Conservation (phyloP, 2,797 vertebrate species). For the Acanthurus leucopareius region DNA sequence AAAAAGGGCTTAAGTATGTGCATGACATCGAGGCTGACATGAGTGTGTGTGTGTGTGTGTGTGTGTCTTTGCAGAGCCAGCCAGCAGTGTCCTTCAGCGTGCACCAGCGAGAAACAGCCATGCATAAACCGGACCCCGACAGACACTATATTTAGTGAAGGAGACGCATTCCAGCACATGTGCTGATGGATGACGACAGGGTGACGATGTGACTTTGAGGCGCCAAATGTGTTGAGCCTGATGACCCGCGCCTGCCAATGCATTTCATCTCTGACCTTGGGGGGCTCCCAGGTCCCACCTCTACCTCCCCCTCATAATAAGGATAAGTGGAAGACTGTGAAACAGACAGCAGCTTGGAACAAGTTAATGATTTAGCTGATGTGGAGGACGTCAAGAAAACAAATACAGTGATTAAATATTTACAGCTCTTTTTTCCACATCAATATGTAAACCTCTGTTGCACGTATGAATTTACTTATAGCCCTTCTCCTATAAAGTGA, state of each 20-base stretch:
- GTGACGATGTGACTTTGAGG: conserved; percentile 82
- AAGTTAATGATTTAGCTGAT: conserved; percentile 52
- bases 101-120: conserved; percentile 65
- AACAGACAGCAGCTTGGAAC: conserved; percentile 44
- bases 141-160: conserved; percentile 82
- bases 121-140: conserved; percentile 69
- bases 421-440: not conserved
- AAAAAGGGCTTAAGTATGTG: conserved; percentile 52
- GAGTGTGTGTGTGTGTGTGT: conserved; percentile 26
- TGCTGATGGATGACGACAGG: conserved; percentile 84
- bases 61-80: conserved; percentile 47
- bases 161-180: conserved; percentile 77
- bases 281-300: conserved; percentile 9
- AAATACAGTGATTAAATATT: conserved; percentile 9
- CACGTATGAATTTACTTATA: conserved; percentile 14
- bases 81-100: conserved; percentile 69
- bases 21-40: conserved; percentile 46
- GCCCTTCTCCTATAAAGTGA: conserved; percentile 20
- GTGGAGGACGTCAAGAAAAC: not conserved
- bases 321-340: conserved; percentile 26
- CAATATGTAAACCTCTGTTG: not conserved
- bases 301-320: conserved; percentile 35
- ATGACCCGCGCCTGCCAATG: conserved; percentile 69
- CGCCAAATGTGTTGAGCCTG: conserved; percentile 78
- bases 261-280: conserved; percentile 76